Evolutionary conservation across 2,113 vertebrate genomes (phyloP).

Genomic region (Sturnus vulgaris): DNA sequence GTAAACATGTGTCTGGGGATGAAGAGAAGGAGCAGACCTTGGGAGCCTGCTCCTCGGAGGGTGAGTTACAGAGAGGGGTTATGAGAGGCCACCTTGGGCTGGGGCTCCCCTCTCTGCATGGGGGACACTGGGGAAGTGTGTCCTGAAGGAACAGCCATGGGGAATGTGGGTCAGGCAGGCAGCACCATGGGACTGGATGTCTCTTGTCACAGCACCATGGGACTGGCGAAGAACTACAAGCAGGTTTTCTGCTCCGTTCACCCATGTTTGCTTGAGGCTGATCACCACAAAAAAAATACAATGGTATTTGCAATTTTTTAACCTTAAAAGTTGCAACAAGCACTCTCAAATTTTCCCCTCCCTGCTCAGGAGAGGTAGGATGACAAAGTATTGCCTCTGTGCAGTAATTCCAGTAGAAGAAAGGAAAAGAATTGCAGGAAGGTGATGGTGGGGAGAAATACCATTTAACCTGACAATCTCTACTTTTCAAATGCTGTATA

Average conservation of each 20-base stretch:
- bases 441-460: background rate
- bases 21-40: constrained; percentile 50
- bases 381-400: background rate
- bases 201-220: background rate
- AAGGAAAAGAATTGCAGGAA: background rate
- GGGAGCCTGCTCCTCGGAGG: background rate
- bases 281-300: background rate
- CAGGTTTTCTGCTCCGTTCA: background rate
- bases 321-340: background rate
- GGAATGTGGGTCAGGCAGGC: background rate
- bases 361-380: background rate
- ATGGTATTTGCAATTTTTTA: background rate
- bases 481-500: background rate
- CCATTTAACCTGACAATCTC: background rate
- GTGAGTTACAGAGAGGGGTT: background rate
- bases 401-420: background rate
- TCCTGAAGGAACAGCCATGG: fast-evolving
- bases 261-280: background rate
- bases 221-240: background rate
- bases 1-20: constrained; percentile 47
- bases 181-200: background rate
- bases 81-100: background rate
- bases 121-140: background rate
- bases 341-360: background rate
- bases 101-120: background rate